Base-by-base conservation (phyloP, 2,113 vertebrate genomes). In the Muntiacus muntjak region DNA sequence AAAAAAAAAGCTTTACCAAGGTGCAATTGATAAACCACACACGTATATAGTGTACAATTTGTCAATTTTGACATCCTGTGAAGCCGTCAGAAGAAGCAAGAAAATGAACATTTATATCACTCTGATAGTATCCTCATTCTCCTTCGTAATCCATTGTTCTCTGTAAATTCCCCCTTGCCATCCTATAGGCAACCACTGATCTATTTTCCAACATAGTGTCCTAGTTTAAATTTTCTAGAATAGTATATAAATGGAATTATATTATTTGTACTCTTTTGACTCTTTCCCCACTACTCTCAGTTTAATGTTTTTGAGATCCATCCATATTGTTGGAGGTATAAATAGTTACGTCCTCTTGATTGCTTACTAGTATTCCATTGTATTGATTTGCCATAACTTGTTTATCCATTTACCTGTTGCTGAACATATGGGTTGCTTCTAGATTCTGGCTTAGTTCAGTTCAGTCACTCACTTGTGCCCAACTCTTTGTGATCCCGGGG, bases 141-240 rank as follows among this genome's bases (percentile, higher is more conserved):
- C 47, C 33, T 84, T 71, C 6, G 1, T 81, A 90, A 79, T 84
- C 28, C 19, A 12, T 84, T 14, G 7, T 12, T 79, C 50, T 71
- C 58, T 36, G 5, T 85, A 67, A 36, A 17, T 26, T 33, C 9
- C 5, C 16, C 45, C 5, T 17, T 17, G 23, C 23, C 13, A 6
- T 19, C 76, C 78, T 33, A 28, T 47, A 52, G 36, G 26, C 7
- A 58, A 40, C 6, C 19, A 21, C 33, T 47, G 30, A 45, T 52
- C 25, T 91, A 2, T 74, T 93, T 91, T 71, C 45, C 17, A 1
- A 81, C 11, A 33, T 40, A n/a, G 11, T 12, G 7, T 74, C 30
- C 54, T 96, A 71, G 47, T 96, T 95, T 25, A 30, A 45, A 40
- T 86, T 85, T 93, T 81, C 30, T 45, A 95, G 13, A 76, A 16